Evolutionary conservation across 2,797 vertebrate genomes (phyloP).

Genomic region (Sparidentex hasta): DNA sequence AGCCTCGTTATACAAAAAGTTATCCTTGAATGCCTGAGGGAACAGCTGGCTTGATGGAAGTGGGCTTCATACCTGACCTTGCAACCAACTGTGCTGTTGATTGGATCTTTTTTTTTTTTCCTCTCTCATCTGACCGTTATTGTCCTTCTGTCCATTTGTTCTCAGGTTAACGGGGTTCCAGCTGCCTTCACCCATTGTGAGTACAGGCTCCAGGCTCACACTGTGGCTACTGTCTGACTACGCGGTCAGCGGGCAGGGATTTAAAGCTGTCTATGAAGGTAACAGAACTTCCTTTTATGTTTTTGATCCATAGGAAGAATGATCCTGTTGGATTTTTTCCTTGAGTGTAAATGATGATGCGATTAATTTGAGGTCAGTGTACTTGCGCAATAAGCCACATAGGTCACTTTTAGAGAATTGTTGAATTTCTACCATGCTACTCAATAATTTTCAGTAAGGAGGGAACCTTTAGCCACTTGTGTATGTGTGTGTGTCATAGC

Average conservation of each 20-base stretch:
- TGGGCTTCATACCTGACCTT: constrained; percentile 59
- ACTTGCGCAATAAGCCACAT: not conserved
- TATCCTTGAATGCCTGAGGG: constrained; percentile 52
- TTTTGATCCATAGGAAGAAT: not conserved
- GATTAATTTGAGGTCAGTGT: not conserved
- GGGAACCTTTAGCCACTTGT: not conserved
- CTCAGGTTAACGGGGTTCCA: constrained; percentile 98
- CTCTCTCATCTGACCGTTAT: constrained; percentile 44
- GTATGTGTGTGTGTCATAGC: not conserved
- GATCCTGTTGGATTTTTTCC: not conserved
- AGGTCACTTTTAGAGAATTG: not conserved
- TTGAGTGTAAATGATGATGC: not conserved
- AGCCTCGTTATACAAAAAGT: constrained; percentile 57
- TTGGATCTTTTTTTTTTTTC: constrained; percentile 44
- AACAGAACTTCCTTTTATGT: constrained; percentile 58
- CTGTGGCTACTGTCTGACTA: constrained; percentile 97
- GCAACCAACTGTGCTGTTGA: constrained; percentile 56
- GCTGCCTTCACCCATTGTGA: constrained; percentile 96
- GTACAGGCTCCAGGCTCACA: constrained; percentile 91
- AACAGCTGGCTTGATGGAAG: constrained; percentile 57
- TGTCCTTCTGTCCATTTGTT: constrained; percentile 73
- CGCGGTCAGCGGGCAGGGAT: constrained; percentile 98
- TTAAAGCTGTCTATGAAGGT: constrained; percentile 97
- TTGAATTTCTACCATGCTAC: constrained; percentile 1
- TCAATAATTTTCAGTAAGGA: not conserved